Evolutionary conservation across 2,113 vertebrate species (phyloP).

Genomic region (Ctenomys sociabilis): DNA sequence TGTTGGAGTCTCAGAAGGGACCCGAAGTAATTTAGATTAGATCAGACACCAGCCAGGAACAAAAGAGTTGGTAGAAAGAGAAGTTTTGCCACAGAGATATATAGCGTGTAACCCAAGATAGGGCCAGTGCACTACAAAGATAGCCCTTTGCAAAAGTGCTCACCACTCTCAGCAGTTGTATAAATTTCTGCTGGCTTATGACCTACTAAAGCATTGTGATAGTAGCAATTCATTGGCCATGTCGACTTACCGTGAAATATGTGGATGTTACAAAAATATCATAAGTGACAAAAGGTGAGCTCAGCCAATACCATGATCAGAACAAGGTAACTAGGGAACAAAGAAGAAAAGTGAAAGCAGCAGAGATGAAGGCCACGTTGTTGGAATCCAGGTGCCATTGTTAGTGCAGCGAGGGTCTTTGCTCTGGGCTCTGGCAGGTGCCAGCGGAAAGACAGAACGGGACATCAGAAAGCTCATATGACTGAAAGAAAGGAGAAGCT

Average conservation of each 20-base stretch:
- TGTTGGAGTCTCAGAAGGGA: neutral
- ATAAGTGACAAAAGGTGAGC: slow-evolving; percentile 27
- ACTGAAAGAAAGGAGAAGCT: slow-evolving; percentile 28
- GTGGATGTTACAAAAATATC: slow-evolving; percentile 33
- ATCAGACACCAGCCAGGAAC: slow-evolving; percentile 2
- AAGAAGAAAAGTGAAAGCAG: neutral
- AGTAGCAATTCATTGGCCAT: slow-evolving; percentile 14
- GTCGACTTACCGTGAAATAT: neutral
- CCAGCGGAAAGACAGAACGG: neutral
- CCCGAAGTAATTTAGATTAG: neutral
- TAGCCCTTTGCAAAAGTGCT: neutral
- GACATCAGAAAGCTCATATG: slow-evolving; percentile 59
- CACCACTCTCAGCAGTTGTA: neutral
- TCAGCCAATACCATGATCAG: neutral
- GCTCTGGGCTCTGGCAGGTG: neutral
- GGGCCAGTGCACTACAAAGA: neutral
- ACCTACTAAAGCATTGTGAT: slow-evolving; percentile 43
- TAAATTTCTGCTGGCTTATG: slow-evolving; percentile 32
- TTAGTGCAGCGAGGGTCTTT: neutral
- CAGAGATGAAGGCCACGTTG: neutral
- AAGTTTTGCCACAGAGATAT: neutral
- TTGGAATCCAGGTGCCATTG: neutral
- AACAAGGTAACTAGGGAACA: neutral
- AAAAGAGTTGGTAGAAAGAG: neutral
- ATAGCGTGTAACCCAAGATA: neutral